Conservation (phyloP, 2,888 invertebrate species). For the Stenurella melanura region DNA sequence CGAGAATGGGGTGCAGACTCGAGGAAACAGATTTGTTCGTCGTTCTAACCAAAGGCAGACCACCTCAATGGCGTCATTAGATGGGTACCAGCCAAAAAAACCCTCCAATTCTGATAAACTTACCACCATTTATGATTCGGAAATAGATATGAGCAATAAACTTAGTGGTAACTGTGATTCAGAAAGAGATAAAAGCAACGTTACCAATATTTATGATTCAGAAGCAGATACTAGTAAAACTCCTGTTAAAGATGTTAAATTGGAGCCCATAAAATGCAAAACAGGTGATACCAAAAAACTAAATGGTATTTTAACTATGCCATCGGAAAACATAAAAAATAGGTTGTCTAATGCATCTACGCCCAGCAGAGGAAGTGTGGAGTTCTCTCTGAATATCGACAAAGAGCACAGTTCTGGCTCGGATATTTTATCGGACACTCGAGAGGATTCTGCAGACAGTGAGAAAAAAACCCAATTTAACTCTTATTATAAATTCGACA, state of each 20-base stretch:
- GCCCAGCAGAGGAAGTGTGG: constrained; percentile 53
- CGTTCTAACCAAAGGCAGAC: constrained; percentile 54
- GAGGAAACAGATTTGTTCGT: constrained; percentile 56
- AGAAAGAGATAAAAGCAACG: background rate
- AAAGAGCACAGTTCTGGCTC: constrained; percentile 42
- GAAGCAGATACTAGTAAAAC: constrained; percentile 67
- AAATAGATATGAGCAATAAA: background rate
- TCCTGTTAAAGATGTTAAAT: constrained; percentile 70
- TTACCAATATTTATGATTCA: background rate
- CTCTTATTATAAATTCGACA: background rate
- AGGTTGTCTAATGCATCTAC: constrained; percentile 75
- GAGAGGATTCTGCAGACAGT: constrained; percentile 31
- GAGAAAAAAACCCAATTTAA: background rate
- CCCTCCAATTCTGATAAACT: constrained; percentile 47
- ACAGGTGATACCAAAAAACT: constrained; percentile 59
- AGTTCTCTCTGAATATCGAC: constrained; percentile 14
- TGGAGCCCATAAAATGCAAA: constrained; percentile 60
- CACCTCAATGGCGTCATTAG: constrained; percentile 57
- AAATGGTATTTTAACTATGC: constrained; percentile 73
- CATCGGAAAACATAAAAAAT: constrained; percentile 77
- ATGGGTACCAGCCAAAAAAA: constrained; percentile 42
- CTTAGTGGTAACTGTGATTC: background rate
- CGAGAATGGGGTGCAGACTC: constrained; percentile 58
- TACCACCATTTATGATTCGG: constrained; percentile 5
- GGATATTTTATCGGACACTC: constrained; percentile 40